Conservation (phyloP, 2,888 invertebrate species). For the Microchrysa polita region DNA sequence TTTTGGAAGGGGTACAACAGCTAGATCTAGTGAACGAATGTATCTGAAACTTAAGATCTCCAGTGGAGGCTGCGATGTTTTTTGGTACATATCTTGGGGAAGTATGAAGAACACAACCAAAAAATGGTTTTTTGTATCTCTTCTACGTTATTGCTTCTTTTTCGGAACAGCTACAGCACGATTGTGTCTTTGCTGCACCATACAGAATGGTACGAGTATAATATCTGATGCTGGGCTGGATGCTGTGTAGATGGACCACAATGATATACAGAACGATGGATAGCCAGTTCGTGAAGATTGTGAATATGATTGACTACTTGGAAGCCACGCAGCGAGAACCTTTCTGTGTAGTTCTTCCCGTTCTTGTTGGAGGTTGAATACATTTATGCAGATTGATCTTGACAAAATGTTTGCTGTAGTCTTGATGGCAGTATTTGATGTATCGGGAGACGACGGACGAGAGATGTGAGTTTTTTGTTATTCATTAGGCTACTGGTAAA, state of each 20-base stretch:
- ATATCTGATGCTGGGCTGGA: background rate
- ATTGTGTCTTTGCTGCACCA: background rate
- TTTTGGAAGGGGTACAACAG: background rate
- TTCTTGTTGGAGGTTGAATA: too few species aligned
- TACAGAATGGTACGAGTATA: too few species aligned
- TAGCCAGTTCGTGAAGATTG: background rate
- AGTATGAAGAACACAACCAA: too few species aligned
- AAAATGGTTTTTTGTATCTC: too few species aligned
- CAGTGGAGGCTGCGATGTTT: background rate
- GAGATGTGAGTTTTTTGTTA: too few species aligned
- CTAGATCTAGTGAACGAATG: background rate
- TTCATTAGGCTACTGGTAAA: too few species aligned
- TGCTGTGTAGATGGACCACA: constrained; percentile 2
- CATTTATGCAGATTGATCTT: background rate
- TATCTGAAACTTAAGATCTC: background rate
- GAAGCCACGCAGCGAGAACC: too few species aligned
- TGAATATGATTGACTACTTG: constrained; percentile 4
- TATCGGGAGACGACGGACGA: too few species aligned
- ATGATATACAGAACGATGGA: background rate
- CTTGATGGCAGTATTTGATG: too few species aligned
- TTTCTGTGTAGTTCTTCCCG: background rate
- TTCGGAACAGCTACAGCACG: background rate
- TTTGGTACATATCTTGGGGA: background rate
- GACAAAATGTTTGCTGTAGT: too few species aligned
- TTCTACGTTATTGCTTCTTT: background rate